phyloP scores from a whole-genome alignment of 2,797 vertebrate species.

The Coreius guichenoti region DNA sequence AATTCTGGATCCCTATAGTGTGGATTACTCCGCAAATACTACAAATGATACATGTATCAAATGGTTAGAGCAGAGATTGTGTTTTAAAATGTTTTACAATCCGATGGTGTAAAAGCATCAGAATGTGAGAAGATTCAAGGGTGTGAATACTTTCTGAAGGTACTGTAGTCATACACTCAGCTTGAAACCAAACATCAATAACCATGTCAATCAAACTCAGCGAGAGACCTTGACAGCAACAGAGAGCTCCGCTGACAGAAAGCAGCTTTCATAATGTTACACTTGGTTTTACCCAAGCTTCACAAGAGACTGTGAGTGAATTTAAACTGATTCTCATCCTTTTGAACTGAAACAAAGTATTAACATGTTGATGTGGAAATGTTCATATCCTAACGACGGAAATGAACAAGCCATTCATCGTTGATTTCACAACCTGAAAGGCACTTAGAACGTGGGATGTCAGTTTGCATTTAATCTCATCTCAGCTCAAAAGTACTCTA shows the following conservation, averaged over 20 bases:
- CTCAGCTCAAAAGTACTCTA: conserved; percentile 36
- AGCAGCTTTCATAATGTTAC: conserved; percentile 25
- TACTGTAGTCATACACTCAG: conserved; percentile 21
- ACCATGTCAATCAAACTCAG: conserved; percentile 35
- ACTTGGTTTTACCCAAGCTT: conserved; percentile 21
- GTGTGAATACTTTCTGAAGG: conserved; percentile 18
- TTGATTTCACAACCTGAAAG: conserved; percentile 32
- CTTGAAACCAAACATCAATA: conserved; percentile 37
- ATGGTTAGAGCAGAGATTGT: not conserved
- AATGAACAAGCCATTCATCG: conserved; percentile 47
- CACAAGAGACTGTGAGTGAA: conserved; percentile 22
- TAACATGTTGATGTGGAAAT: conserved; percentile 30
- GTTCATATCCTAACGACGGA: conserved; percentile 14
- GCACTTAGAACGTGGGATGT: conserved; percentile 35
- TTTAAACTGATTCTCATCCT: conserved; percentile 40
- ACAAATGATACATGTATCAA: not conserved
- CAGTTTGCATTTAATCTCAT: conserved; percentile 41
- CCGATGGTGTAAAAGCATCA: not conserved
- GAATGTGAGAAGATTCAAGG: not conserved
- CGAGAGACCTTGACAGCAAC: conserved; percentile 32
- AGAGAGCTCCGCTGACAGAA: conserved; percentile 31
- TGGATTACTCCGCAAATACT: not conserved
- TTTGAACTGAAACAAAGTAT: conserved; percentile 48
- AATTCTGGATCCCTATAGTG: not conserved
- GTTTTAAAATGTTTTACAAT: conserved; percentile 29